A percentile compares a stretch with the other conserved stretches of the same genome.
Evolutionary conservation across 1,140 invertebrate genomes (phyloP).

Genomic region (Branchinecta lindahli): DNA sequence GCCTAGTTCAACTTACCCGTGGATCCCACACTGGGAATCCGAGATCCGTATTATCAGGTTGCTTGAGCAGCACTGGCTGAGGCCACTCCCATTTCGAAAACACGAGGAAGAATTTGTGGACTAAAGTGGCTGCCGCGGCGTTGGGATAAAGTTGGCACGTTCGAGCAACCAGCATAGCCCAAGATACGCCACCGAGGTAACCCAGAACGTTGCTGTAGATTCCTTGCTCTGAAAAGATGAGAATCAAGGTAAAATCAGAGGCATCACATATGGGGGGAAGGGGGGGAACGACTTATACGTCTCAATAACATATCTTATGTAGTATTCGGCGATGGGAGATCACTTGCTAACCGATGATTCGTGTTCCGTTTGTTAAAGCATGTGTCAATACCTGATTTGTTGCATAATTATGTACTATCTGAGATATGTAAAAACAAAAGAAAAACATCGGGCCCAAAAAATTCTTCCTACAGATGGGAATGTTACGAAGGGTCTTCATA

Average conservation of each 20-base stretch:
- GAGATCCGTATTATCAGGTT: constrained; percentile 68
- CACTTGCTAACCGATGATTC: too few relatives aligned
- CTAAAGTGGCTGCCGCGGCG: constrained; percentile 78
- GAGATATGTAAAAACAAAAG: too few relatives aligned
- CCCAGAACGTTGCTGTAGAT: constrained; percentile 97
- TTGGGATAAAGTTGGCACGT: constrained; percentile 98
- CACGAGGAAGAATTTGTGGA: constrained; percentile 97
- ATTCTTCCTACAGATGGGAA: too few relatives aligned
- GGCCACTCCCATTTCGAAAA: constrained; percentile 98
- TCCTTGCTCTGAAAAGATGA: constrained; percentile 53
- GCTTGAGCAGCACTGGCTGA: constrained; percentile 86
- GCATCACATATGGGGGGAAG: constrained; percentile 15
- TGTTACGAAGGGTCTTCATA: too few relatives aligned
- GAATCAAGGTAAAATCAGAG: constrained; percentile 13
- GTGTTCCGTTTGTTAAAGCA: too few relatives aligned
- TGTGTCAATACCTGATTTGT: too few relatives aligned
- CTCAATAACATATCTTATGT: too few relatives aligned
- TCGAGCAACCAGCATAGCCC: constrained; percentile 97
- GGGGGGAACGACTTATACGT: too few relatives aligned
- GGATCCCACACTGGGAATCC: constrained; percentile 92
- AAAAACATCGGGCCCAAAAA: too few relatives aligned
- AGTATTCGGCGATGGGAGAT: too few relatives aligned
- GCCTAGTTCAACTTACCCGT: constrained; percentile 43
- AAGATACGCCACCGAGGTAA: constrained; percentile 95
- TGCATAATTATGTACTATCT: too few relatives aligned